phyloP scores from a whole-genome alignment of 1,140 invertebrate species.

The Bemisia tabaci region DNA sequence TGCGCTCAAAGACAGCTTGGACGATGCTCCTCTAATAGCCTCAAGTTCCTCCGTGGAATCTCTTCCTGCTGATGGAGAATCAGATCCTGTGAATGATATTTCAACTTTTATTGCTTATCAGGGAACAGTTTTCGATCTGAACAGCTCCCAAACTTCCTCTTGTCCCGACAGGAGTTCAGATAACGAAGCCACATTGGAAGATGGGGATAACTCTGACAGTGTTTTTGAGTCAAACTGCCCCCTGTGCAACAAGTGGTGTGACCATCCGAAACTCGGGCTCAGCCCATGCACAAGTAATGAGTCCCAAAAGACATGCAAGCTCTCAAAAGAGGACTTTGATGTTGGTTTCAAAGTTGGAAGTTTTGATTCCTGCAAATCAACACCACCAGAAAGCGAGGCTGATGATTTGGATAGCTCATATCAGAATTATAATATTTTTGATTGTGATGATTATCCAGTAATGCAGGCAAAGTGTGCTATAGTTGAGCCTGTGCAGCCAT shows the following conservation, averaged over 20 bases:
- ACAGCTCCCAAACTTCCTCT: neutral
- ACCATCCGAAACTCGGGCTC: neutral
- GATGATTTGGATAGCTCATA: neutral
- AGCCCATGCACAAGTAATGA: neutral
- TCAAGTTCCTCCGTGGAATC: neutral
- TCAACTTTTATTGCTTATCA: neutral
- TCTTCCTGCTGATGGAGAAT: neutral
- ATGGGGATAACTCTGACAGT: neutral
- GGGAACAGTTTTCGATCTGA: neutral
- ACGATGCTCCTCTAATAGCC: neutral
- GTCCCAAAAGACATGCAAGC: neutral
- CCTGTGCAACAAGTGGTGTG: neutral
- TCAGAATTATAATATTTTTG: neutral
- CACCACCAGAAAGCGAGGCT: neutral
- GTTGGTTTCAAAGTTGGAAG: neutral
- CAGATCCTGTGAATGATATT: neutral
- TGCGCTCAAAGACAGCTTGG: neutral
- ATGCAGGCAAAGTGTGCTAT: neutral
- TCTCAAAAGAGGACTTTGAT: neutral
- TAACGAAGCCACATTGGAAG: neutral
- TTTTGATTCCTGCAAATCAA: neutral
- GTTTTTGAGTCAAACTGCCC: neutral
- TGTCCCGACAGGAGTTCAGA: neutral
- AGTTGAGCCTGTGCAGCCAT: neutral
- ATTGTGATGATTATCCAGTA: neutral